Conservation (phyloP, 2,888 invertebrate species). For the Dorcus hopei region DNA sequence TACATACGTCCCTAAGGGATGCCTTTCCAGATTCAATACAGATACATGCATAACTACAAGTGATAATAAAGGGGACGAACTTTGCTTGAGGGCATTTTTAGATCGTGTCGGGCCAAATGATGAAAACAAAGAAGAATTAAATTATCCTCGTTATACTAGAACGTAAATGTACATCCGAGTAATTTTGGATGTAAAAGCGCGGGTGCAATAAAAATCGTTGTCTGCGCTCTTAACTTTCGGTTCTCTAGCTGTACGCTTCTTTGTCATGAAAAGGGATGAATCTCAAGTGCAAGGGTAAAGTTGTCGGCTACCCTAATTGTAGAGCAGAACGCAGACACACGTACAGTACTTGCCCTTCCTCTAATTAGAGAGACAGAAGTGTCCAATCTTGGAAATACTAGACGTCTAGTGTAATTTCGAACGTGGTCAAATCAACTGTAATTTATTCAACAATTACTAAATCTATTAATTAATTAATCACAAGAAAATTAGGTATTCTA, state of each 20-base stretch:
- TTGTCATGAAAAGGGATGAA: not conserved
- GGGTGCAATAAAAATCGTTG: not conserved
- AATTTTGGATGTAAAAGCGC: too few relatives aligned
- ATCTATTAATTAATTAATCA: not conserved
- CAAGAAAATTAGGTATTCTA: not conserved
- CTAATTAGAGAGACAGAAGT: slow-evolving; percentile 30
- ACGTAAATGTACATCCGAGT: too few relatives aligned
- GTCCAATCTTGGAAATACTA: slow-evolving; percentile 15
- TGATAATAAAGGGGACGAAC: slow-evolving; percentile 7
- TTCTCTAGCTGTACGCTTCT: not conserved
- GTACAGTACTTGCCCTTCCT: slow-evolving; percentile 32
- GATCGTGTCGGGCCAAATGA: not conserved
- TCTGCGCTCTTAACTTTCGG: not conserved
- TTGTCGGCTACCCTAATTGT: slow-evolving; percentile 24
- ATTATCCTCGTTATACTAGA: too few relatives aligned
- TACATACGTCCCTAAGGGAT: slow-evolving; percentile 3
- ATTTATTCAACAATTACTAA: not conserved
- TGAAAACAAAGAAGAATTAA: not conserved
- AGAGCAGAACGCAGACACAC: slow-evolving; percentile 28
- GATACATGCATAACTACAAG: slow-evolving; percentile 9
- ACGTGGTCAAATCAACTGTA: not conserved
- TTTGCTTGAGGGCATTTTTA: slow-evolving; percentile 9
- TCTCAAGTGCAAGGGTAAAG: slow-evolving; percentile 2
- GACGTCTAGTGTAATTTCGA: slow-evolving; percentile 1
- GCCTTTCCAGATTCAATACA: slow-evolving; percentile 1